Evolutionary conservation across 2,888 invertebrate species (phyloP).

Genomic region (Heliconius erato): DNA sequence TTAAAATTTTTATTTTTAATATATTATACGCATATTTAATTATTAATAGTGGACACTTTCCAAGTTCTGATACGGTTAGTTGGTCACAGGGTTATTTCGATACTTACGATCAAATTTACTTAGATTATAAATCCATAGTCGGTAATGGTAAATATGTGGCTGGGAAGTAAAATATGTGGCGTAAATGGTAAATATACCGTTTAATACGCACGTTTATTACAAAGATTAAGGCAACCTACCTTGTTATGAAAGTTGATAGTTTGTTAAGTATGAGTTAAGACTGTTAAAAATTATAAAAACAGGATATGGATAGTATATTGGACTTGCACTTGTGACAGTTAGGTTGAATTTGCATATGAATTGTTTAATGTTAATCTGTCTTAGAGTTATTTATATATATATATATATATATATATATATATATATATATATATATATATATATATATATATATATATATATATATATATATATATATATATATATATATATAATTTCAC

Average conservation of each 20-base stretch:
- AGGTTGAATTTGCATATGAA: background rate
- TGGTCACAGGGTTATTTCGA: slow-evolving; percentile 49
- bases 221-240: slow-evolving; percentile 42
- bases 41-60: slow-evolving; percentile 43
- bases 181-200: slow-evolving; percentile 59
- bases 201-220: slow-evolving; percentile 53
- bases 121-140: background rate
- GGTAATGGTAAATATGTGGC: slow-evolving; percentile 49
- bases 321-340: background rate
- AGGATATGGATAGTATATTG: background rate
- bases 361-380: background rate
- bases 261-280: slow-evolving; percentile 32
- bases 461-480: too few species aligned
- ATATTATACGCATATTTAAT: slow-evolving; percentile 5
- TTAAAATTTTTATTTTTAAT: too few species aligned
- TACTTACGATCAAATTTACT: slow-evolving; percentile 49
- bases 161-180: slow-evolving; percentile 61
- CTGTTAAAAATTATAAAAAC: slow-evolving; percentile 32
- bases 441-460: too few species aligned
- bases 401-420: too few species aligned
- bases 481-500: background rate
- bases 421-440: too few species aligned
- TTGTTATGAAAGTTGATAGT: slow-evolving; percentile 36
- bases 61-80: slow-evolving; percentile 45
- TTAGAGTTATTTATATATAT: background rate